Evolutionary conservation across 1,140 invertebrate species (phyloP), one percentile per base, ranked within the genome.

Genomic region (Nilaparvata lugens): DNA sequence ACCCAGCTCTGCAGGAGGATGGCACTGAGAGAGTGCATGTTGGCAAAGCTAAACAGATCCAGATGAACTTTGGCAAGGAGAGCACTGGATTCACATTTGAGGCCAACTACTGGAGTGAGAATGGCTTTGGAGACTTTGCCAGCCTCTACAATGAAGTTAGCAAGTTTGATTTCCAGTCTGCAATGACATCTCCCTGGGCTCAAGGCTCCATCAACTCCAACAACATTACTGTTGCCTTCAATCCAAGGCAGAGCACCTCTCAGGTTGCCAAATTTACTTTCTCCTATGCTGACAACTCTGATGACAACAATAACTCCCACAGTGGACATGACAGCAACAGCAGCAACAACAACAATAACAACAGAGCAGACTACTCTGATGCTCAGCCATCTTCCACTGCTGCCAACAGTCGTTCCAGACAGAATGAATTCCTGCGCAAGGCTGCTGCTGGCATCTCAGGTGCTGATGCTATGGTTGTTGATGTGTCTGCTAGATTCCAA

Each of bases 401-500:
- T 16, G 66, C 71, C 1, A 72, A 76, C 66, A 78, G 75, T 53
- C 45, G 69, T 31, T 52, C 66, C 21, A 76, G 83, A 40, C 76
- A 75, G 40, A 58, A 78, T 28, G 68, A 82, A 62, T 68, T 84
- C 23, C 58, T 79, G 1, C 68, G 77, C 55, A 76, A 76, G 43
- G 77, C 73, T 21, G 67, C 69, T 5, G 63, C 74, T 48, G 79
- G 78, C 42, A 79, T 85, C 25, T 25, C 62, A 67, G 66, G 65
- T 35, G 74, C 76, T 43, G 72, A 67, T 31, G 75, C 78, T 1
- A 56, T 68, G 40, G 75, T 78, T 1, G 6, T 80, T 2, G 81
- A 85, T 64, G 14, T 81, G 2, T 72, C 74, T 28, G 65, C 79
- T 2, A 62, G 76, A 58, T 76, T 83, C 52, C 70, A 76, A 43